These are phyloP conservation scores for Limnephilus rhombicus DNA, from an alignment of 2,888 invertebrate species.

Conservation along the genomic window DNA sequence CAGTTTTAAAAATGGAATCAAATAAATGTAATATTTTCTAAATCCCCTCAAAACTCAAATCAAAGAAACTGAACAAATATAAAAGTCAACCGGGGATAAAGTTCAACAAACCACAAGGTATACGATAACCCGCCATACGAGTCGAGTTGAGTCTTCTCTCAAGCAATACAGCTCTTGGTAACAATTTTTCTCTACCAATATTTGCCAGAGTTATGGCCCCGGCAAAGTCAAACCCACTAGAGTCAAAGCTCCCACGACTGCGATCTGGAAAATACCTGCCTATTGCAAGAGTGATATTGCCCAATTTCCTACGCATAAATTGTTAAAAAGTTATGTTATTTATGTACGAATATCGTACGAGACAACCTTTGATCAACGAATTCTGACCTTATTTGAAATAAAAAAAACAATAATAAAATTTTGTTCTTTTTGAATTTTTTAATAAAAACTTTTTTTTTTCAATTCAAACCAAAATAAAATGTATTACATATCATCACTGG, in stretches of 20 bases:
- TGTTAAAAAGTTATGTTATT: neutral
- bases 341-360: too few species aligned
- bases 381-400: too few species aligned
- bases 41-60: neutral
- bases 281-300: neutral
- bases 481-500: too few species aligned
- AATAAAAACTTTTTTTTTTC: too few species aligned
- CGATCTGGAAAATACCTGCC: neutral
- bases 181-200: constrained; percentile 21
- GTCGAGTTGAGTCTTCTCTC: neutral
- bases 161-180: neutral
- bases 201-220: neutral
- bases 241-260: neutral
- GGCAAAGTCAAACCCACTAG: neutral
- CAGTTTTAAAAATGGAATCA: too few species aligned
- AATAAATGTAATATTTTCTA: neutral
- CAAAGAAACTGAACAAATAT: neutral
- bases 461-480: too few species aligned
- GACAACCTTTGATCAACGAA: too few species aligned
- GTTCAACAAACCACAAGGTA: neutral
- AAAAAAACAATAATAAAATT: too few species aligned
- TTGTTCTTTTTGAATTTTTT: too few species aligned
- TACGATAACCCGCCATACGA: neutral
- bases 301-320: neutral
- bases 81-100: neutral